Evolutionary conservation across 1,140 invertebrate species (phyloP).

Genomic region (Diorhabda sublineata): DNA sequence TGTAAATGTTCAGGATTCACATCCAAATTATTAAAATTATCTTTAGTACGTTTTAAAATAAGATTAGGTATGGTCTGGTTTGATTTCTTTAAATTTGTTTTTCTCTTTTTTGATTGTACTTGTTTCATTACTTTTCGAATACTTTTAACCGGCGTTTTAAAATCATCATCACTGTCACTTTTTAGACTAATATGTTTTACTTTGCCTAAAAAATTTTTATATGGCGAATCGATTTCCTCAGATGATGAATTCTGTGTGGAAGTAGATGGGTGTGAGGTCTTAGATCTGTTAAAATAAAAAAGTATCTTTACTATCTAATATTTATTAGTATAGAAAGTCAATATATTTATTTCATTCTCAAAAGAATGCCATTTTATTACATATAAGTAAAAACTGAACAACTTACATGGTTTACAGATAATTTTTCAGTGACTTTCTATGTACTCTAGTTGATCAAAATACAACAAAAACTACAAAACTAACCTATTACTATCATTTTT

Average conservation of each 20-base stretch:
- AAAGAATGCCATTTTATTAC: no score
- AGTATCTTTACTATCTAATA: background rate
- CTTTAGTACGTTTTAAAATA: slow-evolving; percentile 29
- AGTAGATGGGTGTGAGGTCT: background rate
- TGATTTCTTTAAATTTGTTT: slow-evolving; percentile 18
- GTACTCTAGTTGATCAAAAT: no score
- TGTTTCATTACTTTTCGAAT: slow-evolving; percentile 21
- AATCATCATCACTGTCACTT: slow-evolving; percentile 35
- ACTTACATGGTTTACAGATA: no score
- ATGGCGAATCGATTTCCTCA: slow-evolving; percentile 25
- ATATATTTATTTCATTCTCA: no score
- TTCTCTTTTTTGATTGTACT: slow-evolving; percentile 21
- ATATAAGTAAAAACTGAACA: no score
- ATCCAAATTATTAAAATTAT: slow-evolving; percentile 40
- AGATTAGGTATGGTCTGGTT: slow-evolving; percentile 16
- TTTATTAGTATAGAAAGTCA: no score
- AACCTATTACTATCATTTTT: slow-evolving; percentile 11
- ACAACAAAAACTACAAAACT: slow-evolving; percentile 22
- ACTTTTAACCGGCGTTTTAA: slow-evolving; percentile 29
- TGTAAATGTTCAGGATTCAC: slow-evolving; percentile 54
- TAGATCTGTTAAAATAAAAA: slow-evolving; percentile 12
- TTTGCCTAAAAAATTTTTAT: slow-evolving; percentile 27
- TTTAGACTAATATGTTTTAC: slow-evolving; percentile 8
- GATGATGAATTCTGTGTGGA: background rate
- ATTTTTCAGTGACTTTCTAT: no score